These are phyloP conservation scores for Camponotus fellah DNA, from an alignment of 2,888 invertebrate genomes.

Conservation along the genomic window DNA sequence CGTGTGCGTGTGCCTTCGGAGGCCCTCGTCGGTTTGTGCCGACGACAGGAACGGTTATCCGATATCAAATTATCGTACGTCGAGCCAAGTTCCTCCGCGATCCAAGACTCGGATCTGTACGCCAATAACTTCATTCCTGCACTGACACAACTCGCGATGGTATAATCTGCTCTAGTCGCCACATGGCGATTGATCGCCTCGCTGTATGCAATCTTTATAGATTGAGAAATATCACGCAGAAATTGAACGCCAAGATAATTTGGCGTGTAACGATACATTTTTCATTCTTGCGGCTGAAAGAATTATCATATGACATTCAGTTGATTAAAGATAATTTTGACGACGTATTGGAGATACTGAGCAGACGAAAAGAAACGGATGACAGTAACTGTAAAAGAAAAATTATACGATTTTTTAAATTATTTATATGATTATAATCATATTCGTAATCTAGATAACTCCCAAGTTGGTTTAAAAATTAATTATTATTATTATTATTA, in stretches of 20 bases:
- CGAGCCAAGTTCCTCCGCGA: conserved; percentile 66
- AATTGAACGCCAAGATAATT: conserved; percentile 23
- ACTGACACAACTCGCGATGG: conserved; percentile 69
- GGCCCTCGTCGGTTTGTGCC: conserved; percentile 50
- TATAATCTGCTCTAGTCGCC: conserved; percentile 62
- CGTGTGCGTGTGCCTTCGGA: conserved; percentile 56
- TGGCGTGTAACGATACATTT: not conserved
- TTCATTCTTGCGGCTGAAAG: not conserved
- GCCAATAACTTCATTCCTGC: conserved; percentile 68
- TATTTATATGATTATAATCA: not conserved
- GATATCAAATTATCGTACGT: conserved; percentile 75
- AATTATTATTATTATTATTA: too few relatives aligned
- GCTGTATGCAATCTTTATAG: conserved; percentile 41
- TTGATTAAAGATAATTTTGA: not conserved
- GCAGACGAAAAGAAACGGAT: not conserved
- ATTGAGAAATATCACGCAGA: conserved; percentile 38
- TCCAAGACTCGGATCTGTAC: conserved; percentile 46
- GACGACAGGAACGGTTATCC: conserved; percentile 68
- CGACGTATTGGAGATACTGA: not conserved
- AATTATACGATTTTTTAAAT: not conserved
- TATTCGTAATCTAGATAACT: not conserved
- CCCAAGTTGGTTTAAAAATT: too few relatives aligned
- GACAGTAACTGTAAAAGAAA: not conserved
- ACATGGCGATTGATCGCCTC: conserved; percentile 23
- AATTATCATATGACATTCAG: not conserved